Evolutionary conservation across 2,888 invertebrate species (phyloP), one percentile per base, ranked within the genome.

Genomic region (Orchesella flavescens): DNA sequence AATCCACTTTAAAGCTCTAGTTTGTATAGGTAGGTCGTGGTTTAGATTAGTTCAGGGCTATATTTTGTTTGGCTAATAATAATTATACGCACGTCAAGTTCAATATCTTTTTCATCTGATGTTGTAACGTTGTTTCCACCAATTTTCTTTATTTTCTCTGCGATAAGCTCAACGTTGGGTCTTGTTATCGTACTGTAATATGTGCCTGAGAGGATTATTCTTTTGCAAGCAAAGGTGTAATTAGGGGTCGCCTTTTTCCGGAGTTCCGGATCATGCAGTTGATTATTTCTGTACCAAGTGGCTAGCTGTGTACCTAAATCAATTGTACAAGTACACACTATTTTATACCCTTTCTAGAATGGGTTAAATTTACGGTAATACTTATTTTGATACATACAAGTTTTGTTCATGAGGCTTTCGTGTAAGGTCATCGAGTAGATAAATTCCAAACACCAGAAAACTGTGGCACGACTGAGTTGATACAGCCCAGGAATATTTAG

Each of bases 161-260:
- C 73, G 15, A 84, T 61, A 5, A 84, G 55, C 7, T 83, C 61
- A 21, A 84, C 86, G 23, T 83, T 71, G 3, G 78, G 43, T 19
- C 34, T n/a, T 13, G 63, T 34, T 0, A 86, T 46, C 5, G 84
- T 72, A 1, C 10, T 0, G 34, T 81, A 83, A 43, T 84, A 86
- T 21, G 44, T 73, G 23, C 76, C 78, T 12, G 77, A 83, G 12
- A 78, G 21, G 34, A 84, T n/a, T 15, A 84, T 53, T 34, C 85
- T 53, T 23, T 86, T 86, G 68, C 86, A 86, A 10, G 65, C 78
- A n/a, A 86, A 69, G 1, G 72, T 57, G 23, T 85, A 86, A 12
- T 77, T 46, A 0, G 86, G 86, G 1, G 72, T 77, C 4, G 81
- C 19, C 13, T 85, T 69, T 19, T 84, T 65, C 7, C 63, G 24